Base-by-base conservation (phyloP, 2,888 invertebrate genomes). In the Mylabris sibirica region DNA sequence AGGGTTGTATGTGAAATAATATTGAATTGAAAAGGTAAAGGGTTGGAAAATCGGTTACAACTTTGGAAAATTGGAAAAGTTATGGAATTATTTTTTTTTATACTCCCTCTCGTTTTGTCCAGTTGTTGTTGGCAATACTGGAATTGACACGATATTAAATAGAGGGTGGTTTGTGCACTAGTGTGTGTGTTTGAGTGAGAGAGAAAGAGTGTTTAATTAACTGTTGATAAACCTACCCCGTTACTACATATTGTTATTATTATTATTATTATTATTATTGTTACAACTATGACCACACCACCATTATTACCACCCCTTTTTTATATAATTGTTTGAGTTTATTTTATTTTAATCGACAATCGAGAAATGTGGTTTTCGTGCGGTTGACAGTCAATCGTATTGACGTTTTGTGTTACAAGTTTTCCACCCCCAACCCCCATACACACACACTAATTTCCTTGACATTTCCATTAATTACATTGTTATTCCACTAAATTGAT, bases 211-310 rank as follows among this genome's bases (percentile, higher is more conserved):
- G 20, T 49, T 49, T 49, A 49, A 49, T 49, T 49, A 49, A 49
- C 20, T 60, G 66, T 61, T 49, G 60, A 64, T 69, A 64, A 65
- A 69, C 53, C 41, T 69, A 66, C 65, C 66, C 61, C 34, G 49
- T 22, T 41, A 20, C 63, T 57, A 61, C 64, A 63, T 63, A 57
- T 63, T 66, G 61, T 8, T 17, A 17, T 20, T 49, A 68, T 17
- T 20, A 69, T 67, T 69, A 67, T 49, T 49, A 49, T 9, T 44
- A 38, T 1, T 38, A 38, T 5, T 38, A 38, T 14, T 38, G 4
- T 3, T 11, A 38, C 14, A 14, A 38, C 14, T 38, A 14, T 5
- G 3, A 38, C 38, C 3, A 38, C 64, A 20, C 53, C 3, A 22
- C 20, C 0, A 53, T n/a, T 41, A 24, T 3, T 22, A 14, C 6